Evolutionary conservation across 1,140 invertebrate species (phyloP).

Genomic region (Manduca sexta): DNA sequence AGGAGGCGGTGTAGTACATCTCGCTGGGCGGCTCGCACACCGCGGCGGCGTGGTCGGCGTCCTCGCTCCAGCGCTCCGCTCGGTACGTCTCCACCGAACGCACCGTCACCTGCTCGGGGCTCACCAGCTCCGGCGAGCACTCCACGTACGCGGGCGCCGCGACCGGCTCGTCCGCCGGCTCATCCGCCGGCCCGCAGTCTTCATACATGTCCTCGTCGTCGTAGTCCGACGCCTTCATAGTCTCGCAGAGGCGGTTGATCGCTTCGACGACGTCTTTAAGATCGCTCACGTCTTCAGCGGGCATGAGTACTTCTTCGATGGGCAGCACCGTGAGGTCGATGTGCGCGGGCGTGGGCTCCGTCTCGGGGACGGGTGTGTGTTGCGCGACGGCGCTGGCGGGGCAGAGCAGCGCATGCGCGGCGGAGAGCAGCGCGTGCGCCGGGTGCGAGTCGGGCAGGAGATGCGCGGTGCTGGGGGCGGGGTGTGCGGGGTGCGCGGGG

Average conservation of each 20-base stretch:
- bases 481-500: constrained; percentile 2
- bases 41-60: constrained; percentile 14
- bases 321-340: constrained; percentile 29
- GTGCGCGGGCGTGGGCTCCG: neutral
- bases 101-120: constrained; percentile 27
- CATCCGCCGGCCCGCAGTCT: neutral
- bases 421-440: constrained; percentile 51
- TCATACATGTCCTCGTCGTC: constrained; percentile 24
- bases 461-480: constrained; percentile 23
- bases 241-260: constrained; percentile 67
- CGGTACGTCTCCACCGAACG: constrained; percentile 24
- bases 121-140: constrained; percentile 14
- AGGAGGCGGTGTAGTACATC: constrained; percentile 56
- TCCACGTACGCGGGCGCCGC: constrained; percentile 3
- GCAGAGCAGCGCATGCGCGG: constrained; percentile 44
- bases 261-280: constrained; percentile 69
- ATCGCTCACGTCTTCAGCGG: constrained; percentile 54
- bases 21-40: constrained; percentile 44
- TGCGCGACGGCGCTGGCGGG: constrained; percentile 42
- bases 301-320: constrained; percentile 47
- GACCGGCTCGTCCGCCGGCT: too few species aligned
- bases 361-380: constrained; percentile 19
- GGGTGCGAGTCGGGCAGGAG: constrained; percentile 41
- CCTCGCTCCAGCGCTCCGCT: constrained; percentile 38
- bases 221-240: constrained; percentile 59